Base-by-base conservation (phyloP, 2,888 invertebrate species). In the Acrobasis consociella region DNA sequence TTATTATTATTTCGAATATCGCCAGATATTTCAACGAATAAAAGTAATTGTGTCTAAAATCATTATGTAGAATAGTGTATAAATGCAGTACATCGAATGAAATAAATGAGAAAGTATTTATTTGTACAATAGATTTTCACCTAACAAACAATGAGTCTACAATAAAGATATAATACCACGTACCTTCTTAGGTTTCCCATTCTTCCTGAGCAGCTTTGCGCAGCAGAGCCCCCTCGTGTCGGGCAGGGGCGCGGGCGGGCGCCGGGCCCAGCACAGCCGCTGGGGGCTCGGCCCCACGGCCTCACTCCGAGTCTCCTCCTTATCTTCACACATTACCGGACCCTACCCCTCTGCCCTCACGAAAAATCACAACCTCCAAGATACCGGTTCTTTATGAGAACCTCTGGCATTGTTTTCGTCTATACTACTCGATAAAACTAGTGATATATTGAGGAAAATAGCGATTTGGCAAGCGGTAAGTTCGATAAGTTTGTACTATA, bases 151-250 rank as follows among this genome's bases (percentile, higher is more conserved):
- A 60, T 39, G 17, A 51, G 50, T 16, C n/a, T n/a, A 50, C 39
- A 60, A 60, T 52, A 49, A 60, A 63, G 58, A 65, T 56, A 58
- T 58, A n/a, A n/a, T n/a, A n/a, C n/a, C 49, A 69, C 83, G 93
- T 81, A 96, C 96, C 95, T 96, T 96, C 87, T 96, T 96, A 60
- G 96, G 96, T 81, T 95, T 95, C 72, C 97, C 96, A 88, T 96
- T 96, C 92, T 96, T 96, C 81, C 95, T 94, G 64, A 97, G 94
- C 71, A 97, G 93, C 87, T 96, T 97, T 79, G 95, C 95, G 88
- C 96, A 96, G 86, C 96, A 96, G 83, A 96, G 96, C 69, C 97
- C 97, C 68, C 96, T 94, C 75, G 95, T 96, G 87, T 97, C 97
- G 67, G 92, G 91, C 72, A 93, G 86, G 67, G 94, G 90, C 73